phyloP scores from a whole-genome alignment of 1,140 invertebrate species.

The Zaprionus camerounensis region DNA sequence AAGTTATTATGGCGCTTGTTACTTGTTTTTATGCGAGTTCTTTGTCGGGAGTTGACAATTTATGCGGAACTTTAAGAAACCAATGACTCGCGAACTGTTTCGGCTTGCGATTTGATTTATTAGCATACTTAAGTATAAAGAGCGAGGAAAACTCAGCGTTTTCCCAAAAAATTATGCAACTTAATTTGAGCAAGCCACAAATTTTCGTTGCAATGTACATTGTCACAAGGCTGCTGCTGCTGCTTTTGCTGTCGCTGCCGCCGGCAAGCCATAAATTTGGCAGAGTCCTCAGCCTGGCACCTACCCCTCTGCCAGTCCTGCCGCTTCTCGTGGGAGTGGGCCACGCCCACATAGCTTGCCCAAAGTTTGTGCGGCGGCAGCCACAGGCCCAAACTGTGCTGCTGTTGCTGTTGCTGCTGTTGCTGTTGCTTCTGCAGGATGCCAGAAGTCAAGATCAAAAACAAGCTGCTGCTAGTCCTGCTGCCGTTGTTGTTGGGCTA shows the following conservation, averaged over 20 bases:
- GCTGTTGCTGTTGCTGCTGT: background rate
- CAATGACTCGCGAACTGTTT: constrained; percentile 34
- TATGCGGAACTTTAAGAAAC: constrained; percentile 16
- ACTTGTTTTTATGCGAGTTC: constrained; percentile 7
- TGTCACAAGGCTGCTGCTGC: constrained; percentile 33
- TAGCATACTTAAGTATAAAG: constrained; percentile 39
- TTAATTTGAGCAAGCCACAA: constrained; percentile 52
- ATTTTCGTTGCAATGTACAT: constrained; percentile 53
- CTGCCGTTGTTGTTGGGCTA: constrained; percentile 14
- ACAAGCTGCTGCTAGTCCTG: constrained; percentile 49
- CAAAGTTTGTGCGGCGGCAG: constrained; percentile 44
- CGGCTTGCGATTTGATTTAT: constrained; percentile 49
- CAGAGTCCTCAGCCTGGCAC: constrained; percentile 14
- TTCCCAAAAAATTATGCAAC: constrained; percentile 51
- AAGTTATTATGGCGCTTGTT: background rate
- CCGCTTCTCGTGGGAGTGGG: background rate
- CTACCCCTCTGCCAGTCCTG: background rate
- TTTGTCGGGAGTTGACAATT: background rate
- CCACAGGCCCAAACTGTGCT: constrained; percentile 42
- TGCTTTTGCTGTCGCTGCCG: constrained; percentile 31
- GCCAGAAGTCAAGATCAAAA: constrained; percentile 70
- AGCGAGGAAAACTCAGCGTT: constrained; percentile 21
- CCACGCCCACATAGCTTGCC: constrained; percentile 30
- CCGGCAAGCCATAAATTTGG: constrained; percentile 53
- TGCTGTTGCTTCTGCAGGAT: constrained; percentile 18